phyloP scores from a whole-genome alignment of 2,888 invertebrate species.

The Muschampia plurimacula region DNA sequence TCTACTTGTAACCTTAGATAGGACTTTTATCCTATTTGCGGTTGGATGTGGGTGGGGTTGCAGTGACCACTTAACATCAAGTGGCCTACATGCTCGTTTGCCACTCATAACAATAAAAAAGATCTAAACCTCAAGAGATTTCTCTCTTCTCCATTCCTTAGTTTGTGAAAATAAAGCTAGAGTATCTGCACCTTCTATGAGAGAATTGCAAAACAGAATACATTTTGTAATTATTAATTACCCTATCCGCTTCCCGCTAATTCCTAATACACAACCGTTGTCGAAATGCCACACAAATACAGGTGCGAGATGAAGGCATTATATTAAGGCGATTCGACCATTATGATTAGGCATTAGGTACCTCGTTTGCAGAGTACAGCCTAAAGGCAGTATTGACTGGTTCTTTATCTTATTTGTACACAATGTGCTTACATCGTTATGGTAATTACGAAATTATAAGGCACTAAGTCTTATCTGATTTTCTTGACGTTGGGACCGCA shows the following conservation, averaged over 20 bases:
- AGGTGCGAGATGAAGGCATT: constrained; percentile 83
- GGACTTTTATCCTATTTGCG: too few species aligned
- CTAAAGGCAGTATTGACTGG: constrained; percentile 68
- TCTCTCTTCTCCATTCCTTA: too few species aligned
- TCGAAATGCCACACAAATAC: constrained; percentile 51
- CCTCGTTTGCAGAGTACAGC: constrained; percentile 70
- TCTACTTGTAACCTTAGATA: too few species aligned
- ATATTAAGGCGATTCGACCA: constrained; percentile 73
- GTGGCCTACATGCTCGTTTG: too few species aligned
- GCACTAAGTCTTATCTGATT: constrained; percentile 40
- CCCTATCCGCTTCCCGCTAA: constrained; percentile 3
- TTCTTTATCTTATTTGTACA: constrained; percentile 42
- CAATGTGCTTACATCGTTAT: constrained; percentile 39
- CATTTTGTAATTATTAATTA: background rate
- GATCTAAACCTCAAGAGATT: too few species aligned
- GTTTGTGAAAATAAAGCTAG: too few species aligned
- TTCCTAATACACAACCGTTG: background rate
- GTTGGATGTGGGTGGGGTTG: too few species aligned
- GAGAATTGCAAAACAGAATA: too few species aligned
- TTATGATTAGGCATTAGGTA: constrained; percentile 64
- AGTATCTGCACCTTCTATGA: too few species aligned
- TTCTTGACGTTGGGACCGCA: constrained; percentile 31
- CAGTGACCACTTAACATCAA: too few species aligned
- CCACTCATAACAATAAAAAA: too few species aligned
- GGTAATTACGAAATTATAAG: constrained; percentile 55